Conservation (phyloP, 2,113 vertebrate species). For the Nasalis larvatus region DNA sequence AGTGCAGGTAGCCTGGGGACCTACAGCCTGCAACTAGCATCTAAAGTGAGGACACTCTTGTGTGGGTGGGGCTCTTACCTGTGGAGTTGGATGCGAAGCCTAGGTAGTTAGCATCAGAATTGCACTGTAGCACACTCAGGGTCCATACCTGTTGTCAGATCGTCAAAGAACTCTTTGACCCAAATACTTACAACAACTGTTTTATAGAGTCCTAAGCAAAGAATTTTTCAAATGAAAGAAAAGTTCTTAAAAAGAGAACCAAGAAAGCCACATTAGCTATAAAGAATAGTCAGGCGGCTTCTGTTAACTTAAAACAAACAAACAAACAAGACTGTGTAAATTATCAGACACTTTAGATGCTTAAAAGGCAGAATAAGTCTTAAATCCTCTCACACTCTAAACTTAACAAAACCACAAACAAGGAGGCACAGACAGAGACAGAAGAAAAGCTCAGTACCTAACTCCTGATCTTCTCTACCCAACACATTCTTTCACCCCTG, state of each 20-base stretch:
- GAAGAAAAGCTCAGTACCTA: not conserved
- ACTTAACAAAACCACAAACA: not conserved
- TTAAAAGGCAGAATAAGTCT: not conserved
- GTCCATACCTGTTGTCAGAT: not conserved
- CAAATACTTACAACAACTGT: not conserved
- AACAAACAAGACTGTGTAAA: not conserved
- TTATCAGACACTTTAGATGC: not conserved
- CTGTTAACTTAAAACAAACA: not conserved
- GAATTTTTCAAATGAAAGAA: not conserved
- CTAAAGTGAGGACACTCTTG: not conserved
- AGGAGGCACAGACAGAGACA: not conserved
- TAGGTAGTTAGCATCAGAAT: not conserved
- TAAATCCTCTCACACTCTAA: not conserved
- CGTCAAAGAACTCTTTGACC: conserved; percentile 8
- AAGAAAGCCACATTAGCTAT: not conserved
- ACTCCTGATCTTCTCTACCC: not conserved
- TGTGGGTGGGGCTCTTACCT: not conserved
- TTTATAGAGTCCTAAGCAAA: not conserved
- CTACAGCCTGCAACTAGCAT: not conserved
- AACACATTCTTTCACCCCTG: not conserved
- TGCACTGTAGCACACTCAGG: not conserved
- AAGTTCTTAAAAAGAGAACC: not conserved
- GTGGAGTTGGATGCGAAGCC: not conserved
- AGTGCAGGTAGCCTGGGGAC: not conserved
- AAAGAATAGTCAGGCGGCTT: not conserved